Conservation (phyloP, 1,140 invertebrate genomes). For the Heliconius hermathena region DNA sequence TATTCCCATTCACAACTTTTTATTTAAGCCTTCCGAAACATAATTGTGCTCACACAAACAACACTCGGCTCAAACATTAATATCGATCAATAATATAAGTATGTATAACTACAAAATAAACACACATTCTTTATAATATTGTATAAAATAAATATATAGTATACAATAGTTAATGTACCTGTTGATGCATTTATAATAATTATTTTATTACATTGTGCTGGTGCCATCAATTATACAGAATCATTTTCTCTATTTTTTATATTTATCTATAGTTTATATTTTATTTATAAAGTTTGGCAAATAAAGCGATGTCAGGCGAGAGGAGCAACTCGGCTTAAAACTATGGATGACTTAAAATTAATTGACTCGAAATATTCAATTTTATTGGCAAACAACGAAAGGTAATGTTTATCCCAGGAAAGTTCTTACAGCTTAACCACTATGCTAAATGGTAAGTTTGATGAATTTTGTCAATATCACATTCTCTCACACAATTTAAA, state of each 20-base stretch:
- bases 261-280: conserved; percentile 52
- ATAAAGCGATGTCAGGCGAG: conserved; percentile 63
- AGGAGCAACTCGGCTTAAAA: conserved; percentile 57
- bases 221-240: conserved; percentile 62
- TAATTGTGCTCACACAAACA: conserved; percentile 69
- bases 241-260: conserved; percentile 49
- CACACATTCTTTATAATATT: conserved; percentile 56
- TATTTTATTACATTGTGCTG: conserved; percentile 68
- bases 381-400: conserved; percentile 65
- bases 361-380: conserved; percentile 73
- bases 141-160: conserved; percentile 60
- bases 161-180: conserved; percentile 50
- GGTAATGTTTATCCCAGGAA: conserved; percentile 38
- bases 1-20: conserved; percentile 56
- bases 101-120: conserved; percentile 61
- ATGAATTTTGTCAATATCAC: conserved; percentile 58
- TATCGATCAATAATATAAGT: conserved; percentile 49
- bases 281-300: conserved; percentile 55
- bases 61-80: conserved; percentile 59
- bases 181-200: conserved; percentile 46
- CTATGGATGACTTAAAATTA: conserved; percentile 81
- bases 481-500: conserved; percentile 62
- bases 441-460: conserved; percentile 63
- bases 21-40: conserved; percentile 57
- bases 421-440: conserved; percentile 58